Evolutionary conservation across 2,797 vertebrate genomes (phyloP), one percentile per base, ranked within the genome.

Genomic region (Bovichtus diacanthus): DNA sequence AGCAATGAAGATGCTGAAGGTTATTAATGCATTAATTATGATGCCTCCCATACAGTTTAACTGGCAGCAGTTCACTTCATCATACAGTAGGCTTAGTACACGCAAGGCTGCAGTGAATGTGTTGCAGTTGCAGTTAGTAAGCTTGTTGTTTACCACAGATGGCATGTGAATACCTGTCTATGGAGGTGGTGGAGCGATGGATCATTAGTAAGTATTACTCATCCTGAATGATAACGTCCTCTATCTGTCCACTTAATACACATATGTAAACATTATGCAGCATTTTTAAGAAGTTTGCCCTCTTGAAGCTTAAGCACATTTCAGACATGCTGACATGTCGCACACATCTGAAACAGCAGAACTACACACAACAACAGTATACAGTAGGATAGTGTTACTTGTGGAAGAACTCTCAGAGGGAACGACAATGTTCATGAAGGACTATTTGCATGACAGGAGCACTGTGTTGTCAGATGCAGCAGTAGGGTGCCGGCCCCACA

Each of bases 121-220:
- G 12, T 49, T 70, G 21, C n/a, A n/a, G n/a, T n/a, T n/a, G 1
- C 19, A 23, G 27, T 70, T 78, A 67, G 83, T 65, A 16, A 44
- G 5, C 9, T 39, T 79, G 6, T 49, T 83, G 27, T 87, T 53
- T 31, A 34, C 70, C 38, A 62, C 92, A 99, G 98, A 96, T 98
- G 92, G 93, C 96, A 8, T 99, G 97, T 59, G 98, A 99, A 90
- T 99, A 97, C 86, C 93, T 99, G 71, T 93, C 98, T 2, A 89
- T 97, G 92, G 98, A 99, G 67, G 94, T 94, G 76, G 97, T 99
- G 96, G 98, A 99, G 83, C 95, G 96, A 55, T 99, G 98, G 98
- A 97, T 99, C 67, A 84, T 97, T 46, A 84, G 98, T 99, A 93
- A 96, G 97, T 96, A 54, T 69, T 21, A 31, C 66, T 64, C n/a